These are phyloP conservation scores for Pluvianellus socialis DNA, from an alignment of 2,113 vertebrate species.

Conservation along the genomic window DNA sequence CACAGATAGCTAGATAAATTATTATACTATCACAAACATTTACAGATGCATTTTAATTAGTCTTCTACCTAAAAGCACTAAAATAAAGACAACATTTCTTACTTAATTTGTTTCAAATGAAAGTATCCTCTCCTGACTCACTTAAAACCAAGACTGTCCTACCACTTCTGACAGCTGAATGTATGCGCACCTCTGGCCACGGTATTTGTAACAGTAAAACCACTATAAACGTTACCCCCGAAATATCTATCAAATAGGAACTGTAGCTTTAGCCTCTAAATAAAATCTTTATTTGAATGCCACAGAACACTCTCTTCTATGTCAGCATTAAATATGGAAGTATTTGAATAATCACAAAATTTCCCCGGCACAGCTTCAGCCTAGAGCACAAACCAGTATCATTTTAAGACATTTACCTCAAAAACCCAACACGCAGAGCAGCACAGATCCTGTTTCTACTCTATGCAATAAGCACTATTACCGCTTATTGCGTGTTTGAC, in stretches of 20 bases:
- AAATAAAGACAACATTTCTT: background rate
- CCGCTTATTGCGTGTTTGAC: background rate
- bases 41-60: background rate
- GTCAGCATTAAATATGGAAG: background rate
- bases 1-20: background rate
- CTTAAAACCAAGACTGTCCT: background rate
- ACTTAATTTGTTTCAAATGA: background rate
- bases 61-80: background rate
- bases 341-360: background rate
- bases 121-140: background rate
- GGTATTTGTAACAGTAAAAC: background rate
- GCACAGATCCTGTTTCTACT: background rate
- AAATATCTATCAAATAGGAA: background rate
- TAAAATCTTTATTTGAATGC: background rate
- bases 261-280: background rate
- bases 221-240: background rate
- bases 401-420: background rate
- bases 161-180: background rate
- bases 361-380: background rate
- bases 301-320: background rate
- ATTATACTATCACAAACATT: background rate
- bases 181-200: background rate
- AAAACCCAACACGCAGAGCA: background rate
- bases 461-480: background rate
- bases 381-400: background rate